These are phyloP conservation scores for Euborellia annulipes DNA, from an alignment of 1,140 invertebrate species.

Conservation along the genomic window DNA sequence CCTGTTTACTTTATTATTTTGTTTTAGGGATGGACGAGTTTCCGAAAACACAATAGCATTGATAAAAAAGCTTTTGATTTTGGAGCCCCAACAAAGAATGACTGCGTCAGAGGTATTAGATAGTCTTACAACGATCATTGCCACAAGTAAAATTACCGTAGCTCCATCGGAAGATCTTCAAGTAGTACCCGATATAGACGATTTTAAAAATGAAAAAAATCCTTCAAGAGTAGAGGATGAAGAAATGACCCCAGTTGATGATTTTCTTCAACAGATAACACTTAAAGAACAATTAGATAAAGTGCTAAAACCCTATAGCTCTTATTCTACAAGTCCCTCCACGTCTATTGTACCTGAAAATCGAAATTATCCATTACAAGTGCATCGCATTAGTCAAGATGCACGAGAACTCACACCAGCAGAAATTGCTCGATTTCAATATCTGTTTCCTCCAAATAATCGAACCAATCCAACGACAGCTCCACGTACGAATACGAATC, in stretches of 20 bases:
- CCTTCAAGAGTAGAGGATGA: background rate
- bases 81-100: slow-evolving; percentile 37
- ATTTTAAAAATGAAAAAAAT: slow-evolving; percentile 8
- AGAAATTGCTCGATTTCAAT: slow-evolving; percentile 26
- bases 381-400: slow-evolving; percentile 28
- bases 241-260: background rate
- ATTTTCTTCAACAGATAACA: background rate
- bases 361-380: slow-evolving; percentile 17
- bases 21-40: slow-evolving; percentile 37
- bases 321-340: background rate
- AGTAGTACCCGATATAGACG: slow-evolving; percentile 26
- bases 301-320: background rate
- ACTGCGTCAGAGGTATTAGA: slow-evolving; percentile 43
- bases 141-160: slow-evolving; percentile 23
- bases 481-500: too few relatives aligned
- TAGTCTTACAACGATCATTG: slow-evolving; percentile 31
- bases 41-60: slow-evolving; percentile 36
- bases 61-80: slow-evolving; percentile 37
- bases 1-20: background rate
- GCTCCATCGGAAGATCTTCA: slow-evolving; percentile 12
- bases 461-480: too few relatives aligned
- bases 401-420: slow-evolving; percentile 25
- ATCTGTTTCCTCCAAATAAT: slow-evolving; percentile 17
- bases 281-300: background rate
- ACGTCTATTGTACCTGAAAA: background rate